Conservation (phyloP, 2,888 invertebrate species). For the Allolobophora icterica region DNA sequence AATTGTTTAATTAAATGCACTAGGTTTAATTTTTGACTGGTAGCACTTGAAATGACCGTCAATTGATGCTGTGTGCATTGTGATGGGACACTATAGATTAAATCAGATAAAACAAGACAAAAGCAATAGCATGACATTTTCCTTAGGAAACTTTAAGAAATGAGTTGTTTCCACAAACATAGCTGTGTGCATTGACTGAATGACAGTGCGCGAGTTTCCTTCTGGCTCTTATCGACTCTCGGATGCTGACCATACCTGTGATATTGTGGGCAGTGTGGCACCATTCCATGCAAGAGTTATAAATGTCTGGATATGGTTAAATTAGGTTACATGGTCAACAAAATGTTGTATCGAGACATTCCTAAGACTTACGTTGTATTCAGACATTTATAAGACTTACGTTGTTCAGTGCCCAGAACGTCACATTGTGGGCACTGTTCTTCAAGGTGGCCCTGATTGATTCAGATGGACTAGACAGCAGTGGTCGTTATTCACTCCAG, state of each 20-base stretch:
- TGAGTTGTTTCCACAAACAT: background rate
- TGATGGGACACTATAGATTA: too few relatives aligned
- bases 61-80: background rate
- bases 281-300: background rate
- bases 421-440: background rate
- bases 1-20: background rate
- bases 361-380: too few relatives aligned
- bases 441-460: background rate
- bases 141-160: background rate
- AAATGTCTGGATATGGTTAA: too few relatives aligned
- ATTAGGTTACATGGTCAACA: too few relatives aligned
- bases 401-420: too few relatives aligned
- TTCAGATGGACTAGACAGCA: background rate
- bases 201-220: background rate
- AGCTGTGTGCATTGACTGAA: background rate
- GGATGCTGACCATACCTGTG: background rate
- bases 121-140: background rate
- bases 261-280: background rate
- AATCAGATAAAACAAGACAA: background rate
- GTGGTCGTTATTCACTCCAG: background rate
- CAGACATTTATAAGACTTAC: too few relatives aligned
- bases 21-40: background rate
- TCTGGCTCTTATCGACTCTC: background rate
- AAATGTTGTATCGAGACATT: too few relatives aligned
- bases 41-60: background rate